Evolutionary conservation across 2,797 vertebrate genomes (phyloP).

Genomic region (Dicrostonyx torquatus): DNA sequence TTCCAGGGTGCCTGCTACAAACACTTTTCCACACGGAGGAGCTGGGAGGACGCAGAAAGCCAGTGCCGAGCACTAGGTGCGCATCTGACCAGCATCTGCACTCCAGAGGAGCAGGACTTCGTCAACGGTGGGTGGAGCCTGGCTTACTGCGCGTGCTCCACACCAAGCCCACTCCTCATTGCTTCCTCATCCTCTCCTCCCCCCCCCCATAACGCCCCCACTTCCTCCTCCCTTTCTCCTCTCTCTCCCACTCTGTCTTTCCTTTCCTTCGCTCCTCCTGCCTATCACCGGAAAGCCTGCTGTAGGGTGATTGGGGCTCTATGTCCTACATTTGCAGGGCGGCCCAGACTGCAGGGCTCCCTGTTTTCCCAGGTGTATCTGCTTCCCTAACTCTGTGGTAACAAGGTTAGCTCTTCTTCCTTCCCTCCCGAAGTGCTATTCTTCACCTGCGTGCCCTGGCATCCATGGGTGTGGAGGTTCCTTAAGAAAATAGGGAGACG

Average conservation of each 20-base stretch:
- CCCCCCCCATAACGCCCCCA: not conserved
- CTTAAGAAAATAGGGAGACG: not conserved
- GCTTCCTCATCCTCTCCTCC: not conserved
- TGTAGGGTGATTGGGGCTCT: not conserved
- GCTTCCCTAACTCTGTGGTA: not conserved
- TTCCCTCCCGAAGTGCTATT: not conserved
- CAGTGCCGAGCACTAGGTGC: slow-evolving; percentile 91
- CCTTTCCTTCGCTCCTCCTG: not conserved
- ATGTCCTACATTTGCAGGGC: not conserved
- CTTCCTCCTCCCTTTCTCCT: not conserved
- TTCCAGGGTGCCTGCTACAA: slow-evolving; percentile 95
- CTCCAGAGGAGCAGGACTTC: slow-evolving; percentile 94
- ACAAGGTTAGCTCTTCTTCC: not conserved
- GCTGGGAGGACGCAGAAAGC: slow-evolving; percentile 95
- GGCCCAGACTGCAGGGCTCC: not conserved
- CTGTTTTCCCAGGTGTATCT: not conserved
- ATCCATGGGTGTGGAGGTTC: not conserved
- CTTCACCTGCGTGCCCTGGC: not conserved
- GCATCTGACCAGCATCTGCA: slow-evolving; percentile 93
- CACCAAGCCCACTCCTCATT: not conserved
- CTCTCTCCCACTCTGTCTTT: not conserved
- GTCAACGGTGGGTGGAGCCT: slow-evolving; percentile 90
- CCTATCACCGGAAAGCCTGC: no score
- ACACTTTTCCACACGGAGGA: slow-evolving; percentile 91
- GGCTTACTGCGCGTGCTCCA: not conserved